These are phyloP conservation scores for Eupithecia subfuscata DNA, from an alignment of 2,888 invertebrate species.

Conservation along the genomic window DNA sequence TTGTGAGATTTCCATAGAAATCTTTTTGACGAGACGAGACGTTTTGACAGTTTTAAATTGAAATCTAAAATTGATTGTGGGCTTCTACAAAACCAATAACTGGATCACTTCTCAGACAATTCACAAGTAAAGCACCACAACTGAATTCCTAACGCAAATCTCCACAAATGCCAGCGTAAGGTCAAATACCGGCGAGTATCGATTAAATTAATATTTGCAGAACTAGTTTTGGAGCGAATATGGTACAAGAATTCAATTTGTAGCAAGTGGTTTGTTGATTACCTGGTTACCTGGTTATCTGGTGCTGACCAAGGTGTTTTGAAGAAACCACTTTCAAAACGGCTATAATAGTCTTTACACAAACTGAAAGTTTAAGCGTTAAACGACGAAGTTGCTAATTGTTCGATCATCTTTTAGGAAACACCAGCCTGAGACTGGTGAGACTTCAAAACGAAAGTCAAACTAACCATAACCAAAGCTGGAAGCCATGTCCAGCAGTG, in stretches of 20 bases:
- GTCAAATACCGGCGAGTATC: conserved; percentile 45
- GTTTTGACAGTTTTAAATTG: not conserved
- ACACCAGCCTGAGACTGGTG: too few relatives aligned
- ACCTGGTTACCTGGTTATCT: too few relatives aligned
- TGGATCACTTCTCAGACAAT: conserved; percentile 22
- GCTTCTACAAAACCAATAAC: not conserved
- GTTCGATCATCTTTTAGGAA: too few relatives aligned
- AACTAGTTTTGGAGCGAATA: conserved; percentile 36
- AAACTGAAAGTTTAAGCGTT: too few relatives aligned
- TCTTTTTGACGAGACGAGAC: too few relatives aligned
- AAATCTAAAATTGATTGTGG: not conserved
- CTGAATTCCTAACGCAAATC: conserved; percentile 33
- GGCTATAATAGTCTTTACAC: not conserved
- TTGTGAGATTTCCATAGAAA: too few relatives aligned
- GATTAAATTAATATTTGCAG: conserved; percentile 45
- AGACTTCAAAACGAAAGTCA: too few relatives aligned
- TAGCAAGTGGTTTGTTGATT: conserved; percentile 20
- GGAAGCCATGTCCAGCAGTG: too few relatives aligned
- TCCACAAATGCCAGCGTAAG: conserved; percentile 46
- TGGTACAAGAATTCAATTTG: conserved; percentile 29
- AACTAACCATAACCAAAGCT: not conserved
- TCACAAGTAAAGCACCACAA: conserved; percentile 19
- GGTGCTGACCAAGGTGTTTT: conserved; percentile 2
- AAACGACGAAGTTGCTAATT: too few relatives aligned
- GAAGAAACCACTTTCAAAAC: not conserved